phyloP scores from a whole-genome alignment of 2,797 vertebrate species.

The Gymnocypris eckloni region DNA sequence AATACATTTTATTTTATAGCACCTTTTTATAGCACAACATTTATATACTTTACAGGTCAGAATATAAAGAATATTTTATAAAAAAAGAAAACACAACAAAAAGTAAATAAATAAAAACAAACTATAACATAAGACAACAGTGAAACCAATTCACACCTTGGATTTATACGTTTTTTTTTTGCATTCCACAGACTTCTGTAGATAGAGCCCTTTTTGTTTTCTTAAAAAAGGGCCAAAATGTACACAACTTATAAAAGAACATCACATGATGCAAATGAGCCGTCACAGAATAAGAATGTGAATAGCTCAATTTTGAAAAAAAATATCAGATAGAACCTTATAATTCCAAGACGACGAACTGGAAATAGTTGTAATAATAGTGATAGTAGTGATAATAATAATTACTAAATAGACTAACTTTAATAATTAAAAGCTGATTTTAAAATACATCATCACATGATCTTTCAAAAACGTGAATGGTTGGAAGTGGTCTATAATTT shows the following conservation, averaged over 20 bases:
- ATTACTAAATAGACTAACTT: background rate
- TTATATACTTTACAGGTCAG: background rate
- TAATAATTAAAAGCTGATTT: background rate
- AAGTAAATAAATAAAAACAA: background rate
- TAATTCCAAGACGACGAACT: background rate
- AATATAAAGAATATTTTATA: background rate
- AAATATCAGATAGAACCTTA: too few species aligned
- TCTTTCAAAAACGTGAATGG: background rate
- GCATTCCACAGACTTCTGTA: too few species aligned
- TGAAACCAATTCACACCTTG: background rate
- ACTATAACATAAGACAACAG: background rate
- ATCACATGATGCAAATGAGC: too few species aligned
- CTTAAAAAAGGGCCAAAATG: too few species aligned
- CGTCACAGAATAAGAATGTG: too few species aligned
- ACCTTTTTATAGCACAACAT: background rate
- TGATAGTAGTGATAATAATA: background rate
- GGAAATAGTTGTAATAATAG: background rate
- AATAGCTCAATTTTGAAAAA: too few species aligned
- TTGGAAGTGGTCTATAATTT: background rate
- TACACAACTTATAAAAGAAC: too few species aligned
- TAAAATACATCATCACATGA: background rate
- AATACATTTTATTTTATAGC: background rate
- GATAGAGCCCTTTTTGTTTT: too few species aligned
- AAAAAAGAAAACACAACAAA: background rate
- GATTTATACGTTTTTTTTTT: too few species aligned